Conservation (phyloP, 2,888 invertebrate species). For the Hemaris fuciformis region DNA sequence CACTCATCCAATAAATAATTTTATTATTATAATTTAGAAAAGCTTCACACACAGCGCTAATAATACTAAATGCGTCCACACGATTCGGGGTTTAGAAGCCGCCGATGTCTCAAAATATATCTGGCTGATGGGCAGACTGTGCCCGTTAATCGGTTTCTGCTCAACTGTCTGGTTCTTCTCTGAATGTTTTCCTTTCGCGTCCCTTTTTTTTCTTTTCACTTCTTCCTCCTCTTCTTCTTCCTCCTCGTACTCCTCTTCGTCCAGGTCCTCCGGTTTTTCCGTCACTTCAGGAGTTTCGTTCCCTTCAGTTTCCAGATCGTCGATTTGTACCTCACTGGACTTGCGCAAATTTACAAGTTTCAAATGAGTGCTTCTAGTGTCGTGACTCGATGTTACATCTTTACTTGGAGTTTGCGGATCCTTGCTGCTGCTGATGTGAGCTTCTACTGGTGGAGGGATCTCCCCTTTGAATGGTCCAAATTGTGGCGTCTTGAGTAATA, state of each 20-base stretch:
- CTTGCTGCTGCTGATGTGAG: slow-evolving; percentile 41
- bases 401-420: slow-evolving; percentile 21
- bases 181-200: slow-evolving; percentile 57
- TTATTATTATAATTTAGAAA: slow-evolving; percentile 50
- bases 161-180: slow-evolving; percentile 53
- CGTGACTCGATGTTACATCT: slow-evolving; percentile 19
- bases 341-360: slow-evolving; percentile 59
- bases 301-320: slow-evolving; percentile 51
- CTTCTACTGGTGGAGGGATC: slow-evolving; percentile 77
- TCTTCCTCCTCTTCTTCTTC: slow-evolving; percentile 38
- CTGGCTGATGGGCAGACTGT: slow-evolving; percentile 50
- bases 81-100: slow-evolving; percentile 28
- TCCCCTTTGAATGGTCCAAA: slow-evolving; percentile 88
- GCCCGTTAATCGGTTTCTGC: slow-evolving; percentile 43
- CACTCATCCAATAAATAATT: slow-evolving; percentile 71
- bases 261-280: slow-evolving; percentile 24
- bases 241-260: slow-evolving; percentile 38
- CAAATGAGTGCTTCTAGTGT: slow-evolving; percentile 57
- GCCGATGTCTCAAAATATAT: slow-evolving; percentile 49
- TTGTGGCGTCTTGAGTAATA: slow-evolving; percentile 86
- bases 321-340: slow-evolving; percentile 32
- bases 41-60: slow-evolving; percentile 45
- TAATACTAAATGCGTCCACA: slow-evolving; percentile 47
- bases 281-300: slow-evolving; percentile 47
- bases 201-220: slow-evolving; percentile 48